phyloP scores from a whole-genome alignment of 2,888 invertebrate species.

The Labia minor region DNA sequence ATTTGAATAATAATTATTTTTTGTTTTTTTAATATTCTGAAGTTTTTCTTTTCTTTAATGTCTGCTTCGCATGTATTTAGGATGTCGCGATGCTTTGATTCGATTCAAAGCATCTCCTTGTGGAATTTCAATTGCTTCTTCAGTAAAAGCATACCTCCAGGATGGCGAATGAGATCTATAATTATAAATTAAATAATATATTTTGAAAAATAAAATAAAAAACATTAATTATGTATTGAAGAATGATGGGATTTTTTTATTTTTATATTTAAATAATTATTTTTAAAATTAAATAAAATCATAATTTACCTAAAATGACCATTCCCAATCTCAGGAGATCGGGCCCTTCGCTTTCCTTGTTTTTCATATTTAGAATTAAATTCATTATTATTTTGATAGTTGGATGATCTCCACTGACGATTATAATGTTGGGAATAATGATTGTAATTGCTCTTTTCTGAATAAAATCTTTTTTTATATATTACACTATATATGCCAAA shows the following conservation, averaged over 20 bases:
- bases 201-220: too few relatives aligned
- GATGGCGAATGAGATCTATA: background rate
- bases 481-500: constrained; percentile 38
- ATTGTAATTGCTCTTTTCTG: background rate
- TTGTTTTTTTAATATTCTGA: too few relatives aligned
- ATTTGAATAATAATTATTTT: too few relatives aligned
- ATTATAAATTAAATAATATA: background rate
- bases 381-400: background rate
- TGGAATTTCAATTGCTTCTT: background rate
- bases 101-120: constrained; percentile 15
- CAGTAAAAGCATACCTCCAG: background rate
- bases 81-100: background rate
- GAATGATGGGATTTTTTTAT: background rate
- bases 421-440: too few relatives aligned
- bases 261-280: too few relatives aligned
- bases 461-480: background rate
- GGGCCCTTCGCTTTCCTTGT: background rate
- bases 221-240: too few relatives aligned
- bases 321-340: background rate
- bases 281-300: too few relatives aligned
- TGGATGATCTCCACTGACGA: background rate
- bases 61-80: background rate
- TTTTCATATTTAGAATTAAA: background rate
- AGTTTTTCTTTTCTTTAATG: background rate
- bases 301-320: background rate